Evolutionary conservation across 2,797 vertebrate genomes (phyloP).

Genomic region (Ptychadena robeensis): DNA sequence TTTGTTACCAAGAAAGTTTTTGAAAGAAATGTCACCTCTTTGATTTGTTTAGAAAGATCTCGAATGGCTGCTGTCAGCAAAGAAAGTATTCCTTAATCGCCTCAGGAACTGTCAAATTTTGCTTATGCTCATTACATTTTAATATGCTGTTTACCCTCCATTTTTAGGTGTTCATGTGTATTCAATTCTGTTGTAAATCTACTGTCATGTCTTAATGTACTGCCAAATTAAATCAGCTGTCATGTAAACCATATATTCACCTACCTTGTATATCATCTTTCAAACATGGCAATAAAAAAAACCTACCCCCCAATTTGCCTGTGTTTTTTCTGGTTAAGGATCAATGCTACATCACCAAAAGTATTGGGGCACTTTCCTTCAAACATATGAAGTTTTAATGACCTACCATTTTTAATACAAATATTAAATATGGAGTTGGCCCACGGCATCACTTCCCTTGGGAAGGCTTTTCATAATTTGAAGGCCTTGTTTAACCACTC

Average conservation of each 20-base stretch:
- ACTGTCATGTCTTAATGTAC: neutral
- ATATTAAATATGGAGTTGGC: too few relatives aligned
- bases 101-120: neutral
- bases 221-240: neutral
- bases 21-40: too few relatives aligned
- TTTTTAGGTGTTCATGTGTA: neutral
- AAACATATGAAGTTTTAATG: too few relatives aligned
- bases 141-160: neutral
- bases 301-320: neutral
- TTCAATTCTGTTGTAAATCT: neutral
- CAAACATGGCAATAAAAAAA: neutral
- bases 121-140: neutral
- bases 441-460: too few relatives aligned
- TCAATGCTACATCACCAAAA: too few relatives aligned
- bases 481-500: too few relatives aligned
- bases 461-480: too few relatives aligned
- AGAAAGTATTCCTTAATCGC: neutral
- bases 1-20: constrained; percentile 16
- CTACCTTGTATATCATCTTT: neutral
- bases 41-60: neutral
- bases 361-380: too few relatives aligned
- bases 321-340: neutral
- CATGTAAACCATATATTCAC: neutral
- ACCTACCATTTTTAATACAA: too few relatives aligned
- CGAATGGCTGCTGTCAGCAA: neutral